Evolutionary conservation across 2,888 invertebrate genomes (phyloP).

Genomic region (Theretra japonica): DNA sequence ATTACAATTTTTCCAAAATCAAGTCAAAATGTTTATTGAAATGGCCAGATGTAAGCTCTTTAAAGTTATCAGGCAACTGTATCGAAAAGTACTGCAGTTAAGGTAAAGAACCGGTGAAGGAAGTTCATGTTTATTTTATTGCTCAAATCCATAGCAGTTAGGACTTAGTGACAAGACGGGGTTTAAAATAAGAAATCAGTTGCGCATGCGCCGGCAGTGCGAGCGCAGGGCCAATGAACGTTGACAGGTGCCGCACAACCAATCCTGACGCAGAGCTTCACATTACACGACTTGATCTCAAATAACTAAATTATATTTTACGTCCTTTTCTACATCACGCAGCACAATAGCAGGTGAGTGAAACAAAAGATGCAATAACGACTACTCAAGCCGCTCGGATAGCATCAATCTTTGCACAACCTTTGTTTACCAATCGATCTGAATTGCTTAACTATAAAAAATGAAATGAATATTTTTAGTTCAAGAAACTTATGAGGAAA

Average conservation of each 20-base stretch:
- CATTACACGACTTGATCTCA: conserved; percentile 62
- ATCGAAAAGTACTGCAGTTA: too few species aligned
- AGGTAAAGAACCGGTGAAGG: too few species aligned
- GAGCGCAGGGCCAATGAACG: conserved; percentile 76
- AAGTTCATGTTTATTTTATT: too few species aligned
- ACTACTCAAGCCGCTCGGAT: conserved; percentile 43
- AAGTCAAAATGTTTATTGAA: too few species aligned
- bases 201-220: conserved; percentile 60
- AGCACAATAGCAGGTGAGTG: conserved; percentile 13
- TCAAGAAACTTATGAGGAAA: conserved; percentile 3
- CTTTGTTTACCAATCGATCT: conserved; percentile 63
- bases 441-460: conserved; percentile 42
- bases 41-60: too few species aligned
- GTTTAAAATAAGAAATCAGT: conserved; percentile 57
- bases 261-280: conserved; percentile 62
- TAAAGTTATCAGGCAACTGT: too few species aligned
- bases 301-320: conserved; percentile 62
- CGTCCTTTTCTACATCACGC: conserved; percentile 54
- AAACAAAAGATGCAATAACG: conserved; percentile 38
- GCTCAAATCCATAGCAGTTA: background rate
- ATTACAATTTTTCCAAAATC: too few species aligned
- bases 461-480: conserved; percentile 46
- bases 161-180: conserved; percentile 48
- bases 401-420: conserved; percentile 40
- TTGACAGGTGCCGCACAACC: conserved; percentile 73